These are phyloP conservation scores for Bactericera cockerelli DNA, from an alignment of 1,140 invertebrate genomes.

Conservation along the genomic window DNA sequence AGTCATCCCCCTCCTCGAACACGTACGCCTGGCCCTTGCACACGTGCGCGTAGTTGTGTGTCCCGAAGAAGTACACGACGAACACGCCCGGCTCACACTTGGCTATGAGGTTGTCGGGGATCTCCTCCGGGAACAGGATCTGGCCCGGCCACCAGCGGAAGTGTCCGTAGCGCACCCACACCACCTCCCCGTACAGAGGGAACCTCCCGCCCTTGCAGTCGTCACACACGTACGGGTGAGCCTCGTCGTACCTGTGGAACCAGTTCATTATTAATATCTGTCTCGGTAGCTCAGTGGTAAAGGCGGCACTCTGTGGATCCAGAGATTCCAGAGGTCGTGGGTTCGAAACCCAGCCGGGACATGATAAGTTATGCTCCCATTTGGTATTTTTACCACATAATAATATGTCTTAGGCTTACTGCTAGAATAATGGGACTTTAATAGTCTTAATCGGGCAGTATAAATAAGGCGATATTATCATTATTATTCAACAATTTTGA, in stretches of 20 bases:
- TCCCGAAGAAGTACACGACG: constrained; percentile 83
- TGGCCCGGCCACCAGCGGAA: constrained; percentile 87
- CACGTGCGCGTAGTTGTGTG: constrained; percentile 83
- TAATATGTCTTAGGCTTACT: too few species aligned
- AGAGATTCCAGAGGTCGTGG: too few species aligned
- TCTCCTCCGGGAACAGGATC: constrained; percentile 67
- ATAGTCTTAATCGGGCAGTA: too few species aligned
- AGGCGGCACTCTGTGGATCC: too few species aligned
- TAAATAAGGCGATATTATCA: too few species aligned
- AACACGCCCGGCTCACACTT: constrained; percentile 72
- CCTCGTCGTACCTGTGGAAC: constrained; percentile 68
- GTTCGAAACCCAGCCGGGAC: too few species aligned
- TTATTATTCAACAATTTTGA: too few species aligned
- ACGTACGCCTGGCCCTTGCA: constrained; percentile 61
- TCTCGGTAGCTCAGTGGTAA: too few species aligned
- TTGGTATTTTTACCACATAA: too few species aligned
- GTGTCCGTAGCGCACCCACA: constrained; percentile 79
- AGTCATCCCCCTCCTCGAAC: constrained; percentile 58
- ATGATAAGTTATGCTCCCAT: too few species aligned
- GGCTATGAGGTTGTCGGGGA: constrained; percentile 63
- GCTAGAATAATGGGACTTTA: too few species aligned
- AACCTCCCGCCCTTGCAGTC: constrained; percentile 75
- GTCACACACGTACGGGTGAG: constrained; percentile 66
- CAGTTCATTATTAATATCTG: too few species aligned
- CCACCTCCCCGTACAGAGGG: constrained; percentile 80